A percentile compares a stretch with the other conserved stretches of the same genome.
These are phyloP conservation scores for Aplochiton taeniatus DNA, from an alignment of 2,797 vertebrate genomes.

Conservation along the genomic window DNA sequence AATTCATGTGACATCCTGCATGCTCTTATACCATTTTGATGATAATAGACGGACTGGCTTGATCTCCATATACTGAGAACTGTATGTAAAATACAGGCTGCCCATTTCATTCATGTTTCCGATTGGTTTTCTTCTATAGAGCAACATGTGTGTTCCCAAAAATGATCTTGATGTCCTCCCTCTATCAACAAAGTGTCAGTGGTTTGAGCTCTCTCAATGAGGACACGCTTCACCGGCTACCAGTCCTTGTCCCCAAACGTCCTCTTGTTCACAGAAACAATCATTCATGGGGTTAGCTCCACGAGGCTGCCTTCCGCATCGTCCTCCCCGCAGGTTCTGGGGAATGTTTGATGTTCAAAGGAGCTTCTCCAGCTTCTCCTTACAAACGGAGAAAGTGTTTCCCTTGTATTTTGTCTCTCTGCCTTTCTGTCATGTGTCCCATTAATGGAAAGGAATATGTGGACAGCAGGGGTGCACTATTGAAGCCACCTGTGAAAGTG, in stretches of 20 bases:
- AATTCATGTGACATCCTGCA: no score
- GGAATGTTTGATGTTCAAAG: conserved; percentile 57
- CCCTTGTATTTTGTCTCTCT: conserved; percentile 1
- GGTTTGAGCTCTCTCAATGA: no score
- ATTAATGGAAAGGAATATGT: conserved; percentile 6
- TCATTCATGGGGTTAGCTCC: conserved; percentile 43
- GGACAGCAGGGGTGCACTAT: not conserved
- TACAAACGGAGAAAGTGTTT: conserved; percentile 25
- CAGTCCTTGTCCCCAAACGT: conserved; percentile 34
- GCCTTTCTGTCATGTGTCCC: not conserved
- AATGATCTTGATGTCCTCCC: no score
- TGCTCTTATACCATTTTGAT: no score
- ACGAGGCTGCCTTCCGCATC: conserved; percentile 43
- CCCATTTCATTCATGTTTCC: no score
- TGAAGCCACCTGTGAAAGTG: not conserved
- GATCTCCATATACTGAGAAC: no score
- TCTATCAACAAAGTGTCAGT: no score
- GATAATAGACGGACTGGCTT: no score
- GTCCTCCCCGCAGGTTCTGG: conserved; percentile 50
- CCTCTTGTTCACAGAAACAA: conserved; percentile 45
- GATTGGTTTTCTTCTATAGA: no score
- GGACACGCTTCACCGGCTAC: conserved; percentile 14
- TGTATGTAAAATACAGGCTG: no score
- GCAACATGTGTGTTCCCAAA: no score
- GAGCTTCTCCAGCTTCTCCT: conserved; percentile 47